Evolutionary conservation across 2,797 vertebrate genomes (phyloP), one percentile per base, ranked within the genome.

Genomic region (Anniella stebbinsi): DNA sequence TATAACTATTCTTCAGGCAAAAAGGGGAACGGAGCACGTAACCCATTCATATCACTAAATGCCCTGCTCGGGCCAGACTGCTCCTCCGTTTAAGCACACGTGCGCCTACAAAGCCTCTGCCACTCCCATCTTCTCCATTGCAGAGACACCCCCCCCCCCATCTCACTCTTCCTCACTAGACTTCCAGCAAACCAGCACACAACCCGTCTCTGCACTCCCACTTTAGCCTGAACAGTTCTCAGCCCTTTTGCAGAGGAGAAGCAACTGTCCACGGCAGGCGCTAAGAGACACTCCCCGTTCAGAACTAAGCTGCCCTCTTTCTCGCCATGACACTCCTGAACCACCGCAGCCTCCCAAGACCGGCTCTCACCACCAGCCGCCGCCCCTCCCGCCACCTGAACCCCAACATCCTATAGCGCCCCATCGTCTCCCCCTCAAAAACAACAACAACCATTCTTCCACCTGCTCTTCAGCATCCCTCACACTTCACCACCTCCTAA

Each of bases 131-230:
- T 48, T 41, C n/a, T 82, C 80, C 70, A 30, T 25, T 90, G 80
- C 86, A 76, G 76, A 69, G 57, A 36, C 45, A 67, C 88, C 93
- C 93, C 95, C 93, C 90, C 93, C 93, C 92, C 85, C n/a, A n/a
- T n/a, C n/a, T n/a, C n/a, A n/a, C n/a, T n/a, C n/a, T n/a, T n/a
- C 80, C 90, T 88, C 86, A 45, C 66, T 28, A 63, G 11, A 63
- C 81, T 83, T 86, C 87, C 91, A 89, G 67, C 87, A 60, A n/a
- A 60, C 9, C 70, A 30, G 25, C 38, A 88, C 80, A 80, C 8
- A 78, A 30, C 8, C 33, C 1, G 13, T 69, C 33, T 18, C n/a
- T 25, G 6, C 28, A 33, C 54, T 23, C 51, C 60, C 33, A 18
- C 41, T 54, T 69, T 0, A 21, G 18, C 57, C 33, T 41, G 6